Percentiles rank a stretch among this genome's conserved stretches.
These are phyloP conservation scores for Remorina albescens DNA, from an alignment of 2,797 vertebrate species.

Conservation along the genomic window DNA sequence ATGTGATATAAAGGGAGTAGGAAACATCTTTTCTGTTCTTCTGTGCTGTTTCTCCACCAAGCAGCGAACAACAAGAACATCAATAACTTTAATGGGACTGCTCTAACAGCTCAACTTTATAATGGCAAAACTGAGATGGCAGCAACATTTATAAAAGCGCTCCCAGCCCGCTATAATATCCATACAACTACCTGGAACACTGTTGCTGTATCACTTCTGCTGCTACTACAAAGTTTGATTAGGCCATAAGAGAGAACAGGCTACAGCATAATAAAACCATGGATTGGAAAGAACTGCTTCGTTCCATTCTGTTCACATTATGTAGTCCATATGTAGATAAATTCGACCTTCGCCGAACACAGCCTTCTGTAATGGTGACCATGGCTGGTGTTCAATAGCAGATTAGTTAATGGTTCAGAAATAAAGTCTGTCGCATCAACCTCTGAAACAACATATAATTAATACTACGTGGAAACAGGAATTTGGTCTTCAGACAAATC, in stretches of 20 bases:
- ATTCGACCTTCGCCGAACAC: constrained; percentile 3
- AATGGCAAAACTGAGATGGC: constrained; percentile 69
- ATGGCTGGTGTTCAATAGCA: no score
- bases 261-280: constrained; percentile 32
- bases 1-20: constrained; percentile 45
- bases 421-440: not conserved
- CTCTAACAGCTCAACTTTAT: constrained; percentile 73
- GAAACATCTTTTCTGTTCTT: constrained; percentile 61
- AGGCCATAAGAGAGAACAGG: constrained; percentile 64
- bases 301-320: constrained; percentile 12
- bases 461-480: not conserved
- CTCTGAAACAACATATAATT: not conserved
- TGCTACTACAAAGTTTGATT: constrained; percentile 59
- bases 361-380: not conserved
- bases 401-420: no score
- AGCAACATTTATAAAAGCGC: constrained; percentile 65
- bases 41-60: constrained; percentile 63
- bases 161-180: constrained; percentile 58
- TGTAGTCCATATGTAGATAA: constrained; percentile 7
- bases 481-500: not conserved
- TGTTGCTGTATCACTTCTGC: constrained; percentile 16
- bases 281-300: constrained; percentile 3
- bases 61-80: constrained; percentile 74
- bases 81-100: constrained; percentile 78
- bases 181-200: constrained; percentile 44